These are phyloP conservation scores for Campoletis sonorensis DNA, from an alignment of 1,140 invertebrate genomes.

Conservation along the genomic window DNA sequence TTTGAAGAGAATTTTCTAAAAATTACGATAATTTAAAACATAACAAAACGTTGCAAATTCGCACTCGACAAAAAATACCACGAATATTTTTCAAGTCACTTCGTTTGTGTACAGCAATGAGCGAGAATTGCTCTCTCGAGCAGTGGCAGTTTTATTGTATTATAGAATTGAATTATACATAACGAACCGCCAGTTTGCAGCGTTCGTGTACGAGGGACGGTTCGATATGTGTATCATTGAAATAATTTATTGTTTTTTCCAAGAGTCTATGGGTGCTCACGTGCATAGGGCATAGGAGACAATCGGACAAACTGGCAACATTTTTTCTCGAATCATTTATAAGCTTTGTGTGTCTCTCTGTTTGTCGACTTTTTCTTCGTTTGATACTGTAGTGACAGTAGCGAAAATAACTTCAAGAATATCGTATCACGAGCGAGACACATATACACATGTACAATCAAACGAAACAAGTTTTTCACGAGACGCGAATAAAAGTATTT, in stretches of 20 bases:
- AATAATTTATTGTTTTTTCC: conserved; percentile 11
- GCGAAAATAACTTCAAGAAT: neutral
- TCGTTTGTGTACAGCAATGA: too few species aligned
- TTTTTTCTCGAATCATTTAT: conserved; percentile 24
- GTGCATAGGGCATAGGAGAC: neutral
- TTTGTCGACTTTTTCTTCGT: neutral
- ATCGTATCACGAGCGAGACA: neutral
- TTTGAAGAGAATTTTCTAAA: too few species aligned
- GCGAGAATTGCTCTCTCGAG: neutral
- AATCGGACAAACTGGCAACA: conserved; percentile 3
- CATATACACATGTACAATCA: neutral
- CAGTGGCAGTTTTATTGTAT: neutral
- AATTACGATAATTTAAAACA: too few species aligned
- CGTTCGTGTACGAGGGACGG: neutral
- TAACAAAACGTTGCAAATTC: too few species aligned
- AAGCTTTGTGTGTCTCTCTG: neutral
- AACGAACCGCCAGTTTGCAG: neutral
- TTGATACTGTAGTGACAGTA: neutral
- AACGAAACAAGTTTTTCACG: conserved; percentile 6
- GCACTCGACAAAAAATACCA: too few species aligned
- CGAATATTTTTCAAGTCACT: too few species aligned
- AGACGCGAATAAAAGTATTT: conserved; percentile 3
- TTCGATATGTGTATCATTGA: conserved; percentile 3
- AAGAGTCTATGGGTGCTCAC: neutral
- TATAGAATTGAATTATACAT: neutral